These are phyloP conservation scores for Bombus polaris DNA, from an alignment of 1,140 invertebrate genomes.

Conservation along the genomic window DNA sequence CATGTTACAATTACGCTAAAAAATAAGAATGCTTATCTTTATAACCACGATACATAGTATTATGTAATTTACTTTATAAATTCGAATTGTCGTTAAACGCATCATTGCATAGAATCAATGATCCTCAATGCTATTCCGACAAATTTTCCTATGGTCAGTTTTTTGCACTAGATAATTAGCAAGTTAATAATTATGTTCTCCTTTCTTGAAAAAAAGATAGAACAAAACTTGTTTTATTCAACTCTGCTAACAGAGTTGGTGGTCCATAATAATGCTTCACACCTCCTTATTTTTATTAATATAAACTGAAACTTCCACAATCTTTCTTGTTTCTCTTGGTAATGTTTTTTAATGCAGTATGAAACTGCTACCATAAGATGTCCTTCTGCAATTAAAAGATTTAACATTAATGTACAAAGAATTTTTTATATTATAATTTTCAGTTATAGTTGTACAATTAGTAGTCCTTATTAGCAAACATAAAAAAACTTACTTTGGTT, in stretches of 20 bases:
- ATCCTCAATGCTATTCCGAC: conserved; percentile 52
- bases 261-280: conserved; percentile 64
- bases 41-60: conserved; percentile 64
- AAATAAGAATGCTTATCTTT: conserved; percentile 66
- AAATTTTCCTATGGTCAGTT: conserved; percentile 55
- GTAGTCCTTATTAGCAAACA: background rate
- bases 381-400: conserved; percentile 54
- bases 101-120: conserved; percentile 42
- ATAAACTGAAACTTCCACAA: conserved; percentile 64
- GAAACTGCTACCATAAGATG: conserved; percentile 59
- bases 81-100: conserved; percentile 49
- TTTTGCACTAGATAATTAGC: conserved; percentile 52
- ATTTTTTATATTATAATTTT: background rate
- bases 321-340: conserved; percentile 52
- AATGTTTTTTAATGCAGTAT: conserved; percentile 57
- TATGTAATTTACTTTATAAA: conserved; percentile 67
- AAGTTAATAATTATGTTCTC: conserved; percentile 56
- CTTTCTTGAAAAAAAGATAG: conserved; percentile 52
- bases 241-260: conserved; percentile 61
- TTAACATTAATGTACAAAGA: background rate
- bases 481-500: conserved; percentile 60
- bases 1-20: conserved; percentile 71
- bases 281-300: conserved; percentile 46
- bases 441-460: background rate
- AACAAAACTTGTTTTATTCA: conserved; percentile 56